phyloP scores from a whole-genome alignment of 2,797 vertebrate genomes.

The Sebastes paucispinis region DNA sequence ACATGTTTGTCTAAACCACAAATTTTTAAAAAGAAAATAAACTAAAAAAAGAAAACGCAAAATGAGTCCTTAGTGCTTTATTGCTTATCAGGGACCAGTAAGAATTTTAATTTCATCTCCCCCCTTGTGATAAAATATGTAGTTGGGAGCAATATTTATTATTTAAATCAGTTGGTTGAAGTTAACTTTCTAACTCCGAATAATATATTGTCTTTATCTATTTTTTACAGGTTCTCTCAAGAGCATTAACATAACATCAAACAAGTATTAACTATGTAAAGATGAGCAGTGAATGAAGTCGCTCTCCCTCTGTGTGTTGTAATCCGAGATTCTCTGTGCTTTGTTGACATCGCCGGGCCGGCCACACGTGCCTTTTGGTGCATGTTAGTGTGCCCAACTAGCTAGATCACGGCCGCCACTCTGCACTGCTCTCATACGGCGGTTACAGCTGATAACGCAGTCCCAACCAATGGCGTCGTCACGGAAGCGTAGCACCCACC shows the following conservation, averaged over 20 bases:
- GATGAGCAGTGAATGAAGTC: background rate
- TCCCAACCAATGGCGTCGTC: too few species aligned
- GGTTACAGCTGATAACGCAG: too few species aligned
- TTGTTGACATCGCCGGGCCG: background rate
- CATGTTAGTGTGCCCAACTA: too few species aligned
- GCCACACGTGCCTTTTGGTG: background rate
- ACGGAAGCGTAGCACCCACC: too few species aligned
- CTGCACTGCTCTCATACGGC: too few species aligned
- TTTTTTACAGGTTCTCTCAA: background rate
- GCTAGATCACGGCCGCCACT: too few species aligned
- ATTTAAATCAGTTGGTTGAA: background rate
- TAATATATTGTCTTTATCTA: background rate
- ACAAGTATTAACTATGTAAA: background rate
- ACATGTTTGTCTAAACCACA: background rate
- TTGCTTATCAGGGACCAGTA: background rate
- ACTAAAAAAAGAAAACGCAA: background rate
- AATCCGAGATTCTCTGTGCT: background rate
- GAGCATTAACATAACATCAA: background rate
- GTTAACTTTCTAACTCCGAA: background rate
- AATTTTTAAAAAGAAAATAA: background rate
- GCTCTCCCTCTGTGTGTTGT: background rate
- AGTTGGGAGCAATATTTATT: background rate
- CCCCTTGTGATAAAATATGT: background rate
- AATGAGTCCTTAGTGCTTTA: background rate
- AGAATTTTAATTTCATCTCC: background rate